Conservation (phyloP, 2,888 invertebrate genomes). For the Dicranocentrus wangi region DNA sequence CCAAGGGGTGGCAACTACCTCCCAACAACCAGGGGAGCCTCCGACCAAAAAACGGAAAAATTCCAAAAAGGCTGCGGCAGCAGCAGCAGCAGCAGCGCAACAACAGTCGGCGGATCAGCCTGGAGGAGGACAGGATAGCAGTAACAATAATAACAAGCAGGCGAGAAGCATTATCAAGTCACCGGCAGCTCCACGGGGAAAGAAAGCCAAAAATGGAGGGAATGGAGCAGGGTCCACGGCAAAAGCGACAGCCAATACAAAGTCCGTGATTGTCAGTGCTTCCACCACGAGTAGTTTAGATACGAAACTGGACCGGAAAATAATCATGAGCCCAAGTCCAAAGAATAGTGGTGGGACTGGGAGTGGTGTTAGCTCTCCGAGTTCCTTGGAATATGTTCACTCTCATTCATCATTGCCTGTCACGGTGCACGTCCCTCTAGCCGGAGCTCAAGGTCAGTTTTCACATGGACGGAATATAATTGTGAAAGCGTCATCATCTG, state of each 20-base stretch:
- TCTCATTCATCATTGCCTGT: slow-evolving; percentile 67
- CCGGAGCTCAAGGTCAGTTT: slow-evolving; percentile 66
- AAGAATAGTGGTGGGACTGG: slow-evolving; percentile 49
- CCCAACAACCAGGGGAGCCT: slow-evolving; percentile 58
- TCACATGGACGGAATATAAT: slow-evolving; percentile 69
- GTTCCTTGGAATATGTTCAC: slow-evolving; percentile 60
- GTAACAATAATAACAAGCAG: slow-evolving; percentile 32
- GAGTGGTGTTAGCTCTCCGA: slow-evolving; percentile 43
- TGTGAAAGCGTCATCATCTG: slow-evolving; percentile 67
- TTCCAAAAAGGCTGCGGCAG: slow-evolving; percentile 43
- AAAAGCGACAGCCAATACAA: slow-evolving; percentile 54
- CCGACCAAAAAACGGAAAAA: slow-evolving; percentile 57
- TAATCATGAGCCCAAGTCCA: slow-evolving; percentile 72
- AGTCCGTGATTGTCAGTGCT: slow-evolving; percentile 71
- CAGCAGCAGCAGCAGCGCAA: background rate
- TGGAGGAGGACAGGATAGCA: slow-evolving; percentile 3
- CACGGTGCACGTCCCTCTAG: slow-evolving; percentile 69
- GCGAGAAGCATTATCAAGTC: slow-evolving; percentile 57
- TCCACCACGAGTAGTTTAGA: slow-evolving; percentile 50
- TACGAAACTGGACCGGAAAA: slow-evolving; percentile 66
- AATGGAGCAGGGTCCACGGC: slow-evolving; percentile 12
- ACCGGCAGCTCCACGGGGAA: slow-evolving; percentile 48
- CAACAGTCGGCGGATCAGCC: slow-evolving; percentile 20
- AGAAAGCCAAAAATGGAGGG: slow-evolving; percentile 42
- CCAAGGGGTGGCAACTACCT: slow-evolving; percentile 38